phyloP scores from a whole-genome alignment of 2,113 vertebrate species.

The Fregata magnificens region DNA sequence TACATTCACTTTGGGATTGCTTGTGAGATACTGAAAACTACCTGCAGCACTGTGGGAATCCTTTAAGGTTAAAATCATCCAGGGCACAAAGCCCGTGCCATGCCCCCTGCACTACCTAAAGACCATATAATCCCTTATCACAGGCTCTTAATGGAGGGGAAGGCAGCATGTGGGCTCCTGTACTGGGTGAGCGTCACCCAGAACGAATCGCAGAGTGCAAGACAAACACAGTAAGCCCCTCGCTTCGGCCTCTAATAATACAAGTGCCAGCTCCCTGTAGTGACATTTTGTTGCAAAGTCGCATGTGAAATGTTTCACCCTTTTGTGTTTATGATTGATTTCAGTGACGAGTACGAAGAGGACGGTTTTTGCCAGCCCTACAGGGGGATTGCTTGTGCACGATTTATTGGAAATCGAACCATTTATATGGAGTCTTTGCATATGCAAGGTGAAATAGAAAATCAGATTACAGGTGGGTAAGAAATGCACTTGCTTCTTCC shows the following conservation, averaged over 20 bases:
- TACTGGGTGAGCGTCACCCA: background rate
- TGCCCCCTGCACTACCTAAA: background rate
- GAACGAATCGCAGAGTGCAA: background rate
- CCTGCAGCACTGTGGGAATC: background rate
- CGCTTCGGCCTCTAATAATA: accelerated
- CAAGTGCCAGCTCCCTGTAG: slow-evolving; percentile 65
- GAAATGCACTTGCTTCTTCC: background rate
- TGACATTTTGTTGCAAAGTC: background rate
- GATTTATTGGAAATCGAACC: slow-evolving; percentile 95
- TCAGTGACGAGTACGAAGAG: slow-evolving; percentile 91
- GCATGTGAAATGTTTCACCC: background rate
- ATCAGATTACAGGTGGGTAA: slow-evolving; percentile 93
- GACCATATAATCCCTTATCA: background rate
- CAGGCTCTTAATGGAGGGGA: background rate
- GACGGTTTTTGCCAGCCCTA: slow-evolving; percentile 99
- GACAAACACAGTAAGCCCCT: background rate
- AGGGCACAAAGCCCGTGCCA: background rate
- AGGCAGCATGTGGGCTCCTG: background rate
- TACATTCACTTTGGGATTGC: background rate
- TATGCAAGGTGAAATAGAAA: slow-evolving; percentile 98
- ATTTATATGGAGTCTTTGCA: slow-evolving; percentile 98
- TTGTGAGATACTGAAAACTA: background rate
- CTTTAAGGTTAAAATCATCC: background rate
- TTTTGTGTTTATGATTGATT: slow-evolving; percentile 17
- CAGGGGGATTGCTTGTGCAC: slow-evolving; percentile 95